Percentiles rank a stretch among this genome's conserved stretches.
Conservation (phyloP, 2,888 invertebrate species). For the Gymnosoma rotundatum region DNA sequence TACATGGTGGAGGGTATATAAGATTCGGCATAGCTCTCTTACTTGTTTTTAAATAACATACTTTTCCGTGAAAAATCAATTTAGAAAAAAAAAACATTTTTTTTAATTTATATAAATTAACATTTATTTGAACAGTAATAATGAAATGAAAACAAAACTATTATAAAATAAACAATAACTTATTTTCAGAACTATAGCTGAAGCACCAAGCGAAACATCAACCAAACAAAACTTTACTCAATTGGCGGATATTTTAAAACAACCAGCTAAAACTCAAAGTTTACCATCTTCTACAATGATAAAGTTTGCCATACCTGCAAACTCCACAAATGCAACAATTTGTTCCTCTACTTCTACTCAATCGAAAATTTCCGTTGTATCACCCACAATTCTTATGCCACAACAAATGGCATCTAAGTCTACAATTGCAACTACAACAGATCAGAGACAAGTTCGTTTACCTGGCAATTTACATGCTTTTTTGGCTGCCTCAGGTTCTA, state of each 20-base stretch:
- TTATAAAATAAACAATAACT: no score
- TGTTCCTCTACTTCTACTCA: constrained; percentile 46
- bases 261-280: constrained; percentile 66
- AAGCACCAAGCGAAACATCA: not conserved
- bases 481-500: constrained; percentile 46
- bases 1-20: no score
- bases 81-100: no score
- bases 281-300: constrained; percentile 25
- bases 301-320: constrained; percentile 49
- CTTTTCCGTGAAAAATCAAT: no score
- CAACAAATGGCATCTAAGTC: constrained; percentile 72
- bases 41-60: no score
- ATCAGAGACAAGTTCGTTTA: constrained; percentile 56
- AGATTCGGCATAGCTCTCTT: no score
- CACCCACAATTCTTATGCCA: constrained; percentile 81
- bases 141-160: no score
- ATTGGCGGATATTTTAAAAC: constrained; percentile 52
- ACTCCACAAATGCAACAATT: constrained; percentile 48
- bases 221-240: constrained; percentile 23
- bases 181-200: not conserved
- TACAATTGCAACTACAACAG: constrained; percentile 14
- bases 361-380: constrained; percentile 82
- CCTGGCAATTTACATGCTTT: constrained; percentile 62
- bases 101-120: no score
- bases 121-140: not conserved